phyloP scores from a whole-genome alignment of 2,888 invertebrate genomes.

The Vanessa cardui region DNA sequence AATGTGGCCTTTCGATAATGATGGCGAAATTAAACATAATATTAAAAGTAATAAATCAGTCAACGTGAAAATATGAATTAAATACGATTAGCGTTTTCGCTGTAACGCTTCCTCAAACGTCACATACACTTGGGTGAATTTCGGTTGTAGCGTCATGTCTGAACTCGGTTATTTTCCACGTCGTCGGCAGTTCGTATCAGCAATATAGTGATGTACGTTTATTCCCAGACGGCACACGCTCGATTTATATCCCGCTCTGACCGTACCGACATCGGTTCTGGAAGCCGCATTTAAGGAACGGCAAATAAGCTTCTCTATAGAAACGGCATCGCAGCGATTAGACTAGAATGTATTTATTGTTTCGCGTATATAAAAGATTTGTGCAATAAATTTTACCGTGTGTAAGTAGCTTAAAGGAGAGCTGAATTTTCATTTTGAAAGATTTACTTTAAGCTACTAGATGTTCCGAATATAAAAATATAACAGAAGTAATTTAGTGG shows the following conservation, averaged over 20 bases:
- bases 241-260: constrained; percentile 22
- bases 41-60: no score
- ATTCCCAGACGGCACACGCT: constrained; percentile 19
- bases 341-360: neutral
- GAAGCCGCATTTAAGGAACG: constrained; percentile 1
- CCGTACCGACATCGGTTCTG: constrained; percentile 14
- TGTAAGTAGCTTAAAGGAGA: no score
- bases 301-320: neutral
- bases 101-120: neutral
- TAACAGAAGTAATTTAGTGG: no score
- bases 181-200: constrained; percentile 26
- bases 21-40: no score
- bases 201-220: constrained; percentile 26
- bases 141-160: neutral
- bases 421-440: no score
- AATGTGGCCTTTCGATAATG: no score
- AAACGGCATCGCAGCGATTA: neutral
- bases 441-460: no score
- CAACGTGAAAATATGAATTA: no score
- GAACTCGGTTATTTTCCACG: constrained; percentile 17
- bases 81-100: neutral
- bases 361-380: no score
- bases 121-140: neutral
- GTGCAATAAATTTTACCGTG: no score
- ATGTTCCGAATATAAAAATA: no score